A percentile compares a stretch with the other conserved stretches of the same genome.
phyloP scores from a whole-genome alignment of 2,888 invertebrate genomes.

The Nudaria mundana region DNA sequence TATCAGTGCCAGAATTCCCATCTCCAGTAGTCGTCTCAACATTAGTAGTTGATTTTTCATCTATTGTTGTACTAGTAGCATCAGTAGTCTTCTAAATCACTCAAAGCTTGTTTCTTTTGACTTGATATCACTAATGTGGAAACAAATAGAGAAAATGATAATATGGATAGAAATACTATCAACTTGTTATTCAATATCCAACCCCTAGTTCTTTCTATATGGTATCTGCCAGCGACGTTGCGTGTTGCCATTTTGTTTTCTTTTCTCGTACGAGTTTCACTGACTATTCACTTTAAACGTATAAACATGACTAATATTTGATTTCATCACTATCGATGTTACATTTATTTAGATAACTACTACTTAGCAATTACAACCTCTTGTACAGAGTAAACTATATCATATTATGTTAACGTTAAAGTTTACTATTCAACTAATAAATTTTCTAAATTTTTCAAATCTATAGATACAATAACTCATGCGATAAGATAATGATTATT shows the following conservation, averaged over 20 bases:
- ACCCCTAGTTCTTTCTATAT: constrained; percentile 44
- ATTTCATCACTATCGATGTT: constrained; percentile 3
- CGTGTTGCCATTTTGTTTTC: constrained; percentile 27
- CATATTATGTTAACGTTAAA: not conserved
- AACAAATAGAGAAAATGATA: constrained; percentile 62
- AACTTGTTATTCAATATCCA: constrained; percentile 68
- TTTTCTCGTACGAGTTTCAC: constrained; percentile 14
- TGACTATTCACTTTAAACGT: constrained; percentile 5
- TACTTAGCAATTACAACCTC: not conserved
- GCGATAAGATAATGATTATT: not conserved
- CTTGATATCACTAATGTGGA: constrained; percentile 58
- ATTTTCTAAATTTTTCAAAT: no score
- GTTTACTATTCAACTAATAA: no score
- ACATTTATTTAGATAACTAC: not conserved
- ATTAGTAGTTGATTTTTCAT: no score
- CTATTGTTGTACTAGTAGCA: no score
- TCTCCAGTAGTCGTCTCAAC: no score
- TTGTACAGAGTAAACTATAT: not conserved
- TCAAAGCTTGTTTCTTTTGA: constrained; percentile 47
- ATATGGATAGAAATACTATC: constrained; percentile 56
- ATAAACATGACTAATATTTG: constrained; percentile 10
- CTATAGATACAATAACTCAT: not conserved
- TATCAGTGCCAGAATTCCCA: no score
- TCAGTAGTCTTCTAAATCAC: constrained; percentile 33
- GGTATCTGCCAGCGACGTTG: constrained; percentile 44